Base-by-base conservation (phyloP, 2,113 vertebrate genomes). In the Todiramphus chloris region DNA sequence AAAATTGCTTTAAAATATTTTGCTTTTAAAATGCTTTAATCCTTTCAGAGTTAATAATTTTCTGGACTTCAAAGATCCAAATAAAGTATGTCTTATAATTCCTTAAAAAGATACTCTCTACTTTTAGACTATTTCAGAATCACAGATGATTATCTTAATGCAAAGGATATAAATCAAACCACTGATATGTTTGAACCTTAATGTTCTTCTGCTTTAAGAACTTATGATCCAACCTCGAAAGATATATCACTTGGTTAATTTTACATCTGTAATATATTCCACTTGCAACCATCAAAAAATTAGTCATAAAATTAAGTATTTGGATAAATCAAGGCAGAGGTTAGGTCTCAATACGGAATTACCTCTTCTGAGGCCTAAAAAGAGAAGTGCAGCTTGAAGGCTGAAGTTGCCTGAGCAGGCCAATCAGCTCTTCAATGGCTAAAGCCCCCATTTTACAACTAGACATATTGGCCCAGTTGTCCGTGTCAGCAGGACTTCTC, bases 401-500 rank as follows among this genome's bases (percentile, higher is more conserved):
- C 19, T 94, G 58, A 86, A 82, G 39, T 17, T 68, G 48, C 33
- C 16, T 21, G 12, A 89, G 77, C 25, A 21, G 9, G 4, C 20
- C 82, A 37, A 94, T 76, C 30, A 93, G n/a, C 19, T 82, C 37
- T 92, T 93, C 76, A 48, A 58, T 84, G 83, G 90, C 74, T 76
- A 79, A 95, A 78, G 44, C 58, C 55, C 25, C 27, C 13, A 9
- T 19, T 83, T 84, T 76, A 94, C 66, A 94, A 24, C 20, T n/a
- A 20, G 24, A 63, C 53, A 9, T 33, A 62, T 41, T 66, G 60
- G 77, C 82, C 73, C 89, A 82, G 73, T 82, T 92, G 35, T 46
- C 55, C 51, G 3, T 83, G 83, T 92, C 94, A 96, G 95, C 81
- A 84, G 51, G 70, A 55, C 50, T 97, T 95, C 88, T 96, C 81